phyloP scores from a whole-genome alignment of 2,113 vertebrate genomes.

The Phyllostomus hastatus region DNA sequence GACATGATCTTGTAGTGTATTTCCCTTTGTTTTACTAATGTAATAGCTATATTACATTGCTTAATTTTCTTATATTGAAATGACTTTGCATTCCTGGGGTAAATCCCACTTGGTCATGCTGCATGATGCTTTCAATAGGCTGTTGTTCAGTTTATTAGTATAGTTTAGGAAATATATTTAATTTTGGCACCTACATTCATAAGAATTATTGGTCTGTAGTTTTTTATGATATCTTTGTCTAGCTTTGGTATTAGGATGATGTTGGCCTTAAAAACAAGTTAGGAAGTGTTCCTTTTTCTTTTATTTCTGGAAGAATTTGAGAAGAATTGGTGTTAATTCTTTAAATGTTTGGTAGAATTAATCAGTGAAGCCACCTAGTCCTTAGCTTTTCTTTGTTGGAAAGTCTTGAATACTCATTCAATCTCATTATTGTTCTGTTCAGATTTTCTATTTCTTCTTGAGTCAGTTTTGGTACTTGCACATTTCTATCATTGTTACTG shows the following conservation, averaged over 20 bases:
- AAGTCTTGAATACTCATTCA: neutral
- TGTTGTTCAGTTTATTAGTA: neutral
- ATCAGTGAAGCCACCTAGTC: neutral
- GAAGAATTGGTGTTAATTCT: neutral
- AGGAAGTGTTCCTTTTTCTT: too few relatives aligned
- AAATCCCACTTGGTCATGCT: neutral
- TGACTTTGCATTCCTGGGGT: neutral
- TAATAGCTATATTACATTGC: neutral
- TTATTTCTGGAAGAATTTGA: too few relatives aligned
- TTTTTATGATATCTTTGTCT: neutral
- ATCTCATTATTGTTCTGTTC: neutral
- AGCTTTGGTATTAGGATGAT: neutral
- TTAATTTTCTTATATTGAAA: neutral
- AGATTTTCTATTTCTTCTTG: neutral
- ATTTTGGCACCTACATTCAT: neutral
- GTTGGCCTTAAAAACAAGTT: too few relatives aligned
- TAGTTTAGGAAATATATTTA: neutral
- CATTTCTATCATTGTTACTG: neutral
- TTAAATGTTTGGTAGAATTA: constrained; percentile 25
- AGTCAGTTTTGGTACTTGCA: neutral
- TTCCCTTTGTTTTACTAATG: neutral
- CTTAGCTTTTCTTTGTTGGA: neutral
- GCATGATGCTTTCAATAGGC: neutral
- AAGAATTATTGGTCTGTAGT: neutral
- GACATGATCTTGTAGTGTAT: neutral